These are phyloP conservation scores for Lagenorhynchus albirostris DNA, from an alignment of 2,113 vertebrate genomes.

Conservation along the genomic window DNA sequence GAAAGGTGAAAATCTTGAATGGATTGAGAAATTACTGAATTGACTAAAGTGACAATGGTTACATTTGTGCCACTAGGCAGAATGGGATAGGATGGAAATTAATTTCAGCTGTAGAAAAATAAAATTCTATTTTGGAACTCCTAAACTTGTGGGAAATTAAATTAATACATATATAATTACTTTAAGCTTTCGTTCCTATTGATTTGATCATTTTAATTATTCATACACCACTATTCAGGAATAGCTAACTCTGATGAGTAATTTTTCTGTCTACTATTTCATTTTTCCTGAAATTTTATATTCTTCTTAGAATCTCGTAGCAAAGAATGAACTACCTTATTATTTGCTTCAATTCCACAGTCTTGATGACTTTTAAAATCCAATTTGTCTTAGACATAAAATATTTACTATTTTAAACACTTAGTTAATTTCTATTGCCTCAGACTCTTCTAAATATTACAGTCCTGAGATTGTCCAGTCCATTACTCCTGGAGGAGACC, in stretches of 20 bases:
- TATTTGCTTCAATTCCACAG: slow-evolving; percentile 52
- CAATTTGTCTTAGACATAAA: slow-evolving; percentile 61
- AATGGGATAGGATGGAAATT: neutral
- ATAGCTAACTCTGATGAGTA: neutral
- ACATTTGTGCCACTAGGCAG: neutral
- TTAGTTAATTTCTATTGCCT: slow-evolving; percentile 66
- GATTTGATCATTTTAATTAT: slow-evolving; percentile 8
- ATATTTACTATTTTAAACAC: slow-evolving; percentile 68
- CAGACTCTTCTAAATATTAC: neutral
- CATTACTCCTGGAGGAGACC: neutral
- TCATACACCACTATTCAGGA: neutral
- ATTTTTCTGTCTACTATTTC: neutral
- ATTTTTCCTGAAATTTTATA: slow-evolving; percentile 21
- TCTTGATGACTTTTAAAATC: slow-evolving; percentile 59
- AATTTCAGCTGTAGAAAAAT: slow-evolving; percentile 25
- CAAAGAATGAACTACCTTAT: slow-evolving; percentile 11
- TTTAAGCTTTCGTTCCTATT: neutral
- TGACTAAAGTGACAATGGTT: neutral
- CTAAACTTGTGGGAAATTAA: neutral
- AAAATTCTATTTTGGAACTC: slow-evolving; percentile 30
- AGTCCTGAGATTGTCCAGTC: slow-evolving; percentile 5
- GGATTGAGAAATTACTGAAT: neutral
- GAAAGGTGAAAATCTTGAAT: neutral
- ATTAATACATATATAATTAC: neutral
- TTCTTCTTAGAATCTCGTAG: neutral